A percentile compares a stretch with the other conserved stretches of the same genome.
phyloP scores from a whole-genome alignment of 2,888 invertebrate species.

The Leptinotarsa haldemani region DNA sequence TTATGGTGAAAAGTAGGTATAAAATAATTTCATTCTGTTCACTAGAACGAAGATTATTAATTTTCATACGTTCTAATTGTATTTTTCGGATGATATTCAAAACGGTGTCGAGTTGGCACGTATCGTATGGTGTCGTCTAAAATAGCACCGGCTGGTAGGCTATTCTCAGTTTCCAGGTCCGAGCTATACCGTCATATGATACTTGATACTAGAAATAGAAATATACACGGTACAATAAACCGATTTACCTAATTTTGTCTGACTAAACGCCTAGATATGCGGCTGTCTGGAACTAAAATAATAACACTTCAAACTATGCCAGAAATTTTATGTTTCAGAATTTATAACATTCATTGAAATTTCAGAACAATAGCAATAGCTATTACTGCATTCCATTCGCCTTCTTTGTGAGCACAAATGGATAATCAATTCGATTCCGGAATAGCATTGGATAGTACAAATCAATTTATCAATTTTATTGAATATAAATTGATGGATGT shows the following conservation, averaged over 20 bases:
- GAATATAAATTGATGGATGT: too few relatives aligned
- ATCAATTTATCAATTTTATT: too few relatives aligned
- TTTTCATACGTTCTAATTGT: neutral
- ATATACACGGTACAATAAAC: conserved; percentile 31
- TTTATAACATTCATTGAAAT: too few relatives aligned
- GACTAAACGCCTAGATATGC: conserved; percentile 11
- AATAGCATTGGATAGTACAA: too few relatives aligned
- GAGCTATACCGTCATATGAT: conserved; percentile 52
- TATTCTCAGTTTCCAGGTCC: conserved; percentile 57
- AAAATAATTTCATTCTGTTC: neutral
- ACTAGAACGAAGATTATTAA: neutral
- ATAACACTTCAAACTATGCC: neutral
- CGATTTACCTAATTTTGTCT: conserved; percentile 15
- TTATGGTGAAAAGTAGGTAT: neutral
- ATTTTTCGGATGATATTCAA: conserved; percentile 19
- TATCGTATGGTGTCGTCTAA: conserved; percentile 36
- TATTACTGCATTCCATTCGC: too few relatives aligned
- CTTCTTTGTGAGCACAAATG: too few relatives aligned
- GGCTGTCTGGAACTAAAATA: neutral
- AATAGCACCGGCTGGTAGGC: conserved; percentile 45
- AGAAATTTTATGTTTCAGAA: too few relatives aligned
- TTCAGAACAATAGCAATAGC: too few relatives aligned
- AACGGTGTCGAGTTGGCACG: conserved; percentile 28
- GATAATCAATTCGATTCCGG: too few relatives aligned
- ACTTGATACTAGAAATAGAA: conserved; percentile 55